Evolutionary conservation across 1,140 invertebrate genomes (phyloP).

Genomic region (Drosophila sproati): DNA sequence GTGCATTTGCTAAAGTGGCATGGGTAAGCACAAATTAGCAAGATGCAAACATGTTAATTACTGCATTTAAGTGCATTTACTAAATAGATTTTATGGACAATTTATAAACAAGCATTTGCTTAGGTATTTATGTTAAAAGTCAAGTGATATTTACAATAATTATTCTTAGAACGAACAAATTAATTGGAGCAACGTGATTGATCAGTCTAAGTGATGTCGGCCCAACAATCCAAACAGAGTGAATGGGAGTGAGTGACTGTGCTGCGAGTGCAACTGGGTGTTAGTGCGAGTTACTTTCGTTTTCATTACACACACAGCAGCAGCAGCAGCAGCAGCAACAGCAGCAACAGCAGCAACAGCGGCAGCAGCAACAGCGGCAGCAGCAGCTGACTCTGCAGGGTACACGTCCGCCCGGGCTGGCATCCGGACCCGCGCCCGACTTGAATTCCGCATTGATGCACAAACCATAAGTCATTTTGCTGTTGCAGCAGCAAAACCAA

Average conservation of each 20-base stretch:
- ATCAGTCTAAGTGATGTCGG: slow-evolving; percentile 56
- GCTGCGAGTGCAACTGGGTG: slow-evolving; percentile 31
- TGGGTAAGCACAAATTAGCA: background rate
- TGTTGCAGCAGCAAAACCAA: slow-evolving; percentile 50
- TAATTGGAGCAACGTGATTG: slow-evolving; percentile 32
- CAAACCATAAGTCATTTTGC: slow-evolving; percentile 77
- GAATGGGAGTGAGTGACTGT: slow-evolving; percentile 20
- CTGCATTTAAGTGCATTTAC: slow-evolving; percentile 7
- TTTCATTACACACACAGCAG: slow-evolving; percentile 58
- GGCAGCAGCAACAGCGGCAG: slow-evolving; percentile 27
- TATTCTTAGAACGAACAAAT: background rate
- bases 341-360: background rate
- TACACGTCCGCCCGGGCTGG: slow-evolving; percentile 13
- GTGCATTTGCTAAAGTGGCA: background rate
- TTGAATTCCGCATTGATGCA: slow-evolving; percentile 78
- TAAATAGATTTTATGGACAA: background rate
- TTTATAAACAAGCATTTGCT: background rate
- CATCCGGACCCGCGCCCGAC: slow-evolving; percentile 40
- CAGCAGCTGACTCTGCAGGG: slow-evolving; percentile 48
- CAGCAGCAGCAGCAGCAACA: slow-evolving; percentile 20
- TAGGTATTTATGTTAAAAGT: slow-evolving; percentile 1
- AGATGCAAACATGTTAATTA: slow-evolving; percentile 6
- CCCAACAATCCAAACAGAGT: slow-evolving; percentile 7
- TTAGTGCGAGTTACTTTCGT: slow-evolving; percentile 74
- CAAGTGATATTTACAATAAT: slow-evolving; percentile 1